Percentiles rank a stretch among this genome's conserved stretches.
Evolutionary conservation across 2,113 vertebrate species (phyloP).

Genomic region (Accipiter virgatus): DNA sequence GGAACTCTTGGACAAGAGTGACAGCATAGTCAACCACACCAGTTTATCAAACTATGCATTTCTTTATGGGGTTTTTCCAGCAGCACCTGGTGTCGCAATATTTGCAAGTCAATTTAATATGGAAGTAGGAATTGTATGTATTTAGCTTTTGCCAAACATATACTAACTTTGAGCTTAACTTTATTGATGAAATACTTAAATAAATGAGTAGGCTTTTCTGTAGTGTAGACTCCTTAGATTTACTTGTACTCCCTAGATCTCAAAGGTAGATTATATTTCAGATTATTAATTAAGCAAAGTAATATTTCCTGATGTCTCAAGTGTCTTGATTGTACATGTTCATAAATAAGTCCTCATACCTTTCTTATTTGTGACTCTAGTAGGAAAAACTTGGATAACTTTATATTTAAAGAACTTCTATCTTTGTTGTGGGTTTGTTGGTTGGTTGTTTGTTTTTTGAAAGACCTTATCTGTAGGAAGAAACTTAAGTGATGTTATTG

Average conservation of each 20-base stretch:
- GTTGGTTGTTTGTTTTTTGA: neutral
- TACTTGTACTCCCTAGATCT: neutral
- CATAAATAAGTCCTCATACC: neutral
- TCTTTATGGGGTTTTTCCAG: constrained; percentile 94
- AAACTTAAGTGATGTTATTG: neutral
- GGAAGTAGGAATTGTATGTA: constrained; percentile 95
- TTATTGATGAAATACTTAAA: neutral
- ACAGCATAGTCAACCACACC: constrained; percentile 83
- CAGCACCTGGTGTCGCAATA: constrained; percentile 95
- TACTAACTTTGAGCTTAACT: neutral
- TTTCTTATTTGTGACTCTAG: neutral
- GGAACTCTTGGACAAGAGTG: constrained; percentile 84
- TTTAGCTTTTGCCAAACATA: neutral
- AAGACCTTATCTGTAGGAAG: neutral
- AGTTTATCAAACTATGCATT: constrained; percentile 97
- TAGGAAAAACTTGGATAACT: neutral
- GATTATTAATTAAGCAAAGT: neutral
- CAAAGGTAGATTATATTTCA: neutral
- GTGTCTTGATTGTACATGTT: neutral
- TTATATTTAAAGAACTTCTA: neutral
- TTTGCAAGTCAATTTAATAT: constrained; percentile 95
- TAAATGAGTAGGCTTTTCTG: neutral
- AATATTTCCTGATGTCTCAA: neutral
- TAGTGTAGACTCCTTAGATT: neutral
- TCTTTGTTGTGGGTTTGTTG: neutral